Evolutionary conservation across 2,113 vertebrate genomes (phyloP), one percentile per base, ranked within the genome.

Genomic region (Python bivittatus): DNA sequence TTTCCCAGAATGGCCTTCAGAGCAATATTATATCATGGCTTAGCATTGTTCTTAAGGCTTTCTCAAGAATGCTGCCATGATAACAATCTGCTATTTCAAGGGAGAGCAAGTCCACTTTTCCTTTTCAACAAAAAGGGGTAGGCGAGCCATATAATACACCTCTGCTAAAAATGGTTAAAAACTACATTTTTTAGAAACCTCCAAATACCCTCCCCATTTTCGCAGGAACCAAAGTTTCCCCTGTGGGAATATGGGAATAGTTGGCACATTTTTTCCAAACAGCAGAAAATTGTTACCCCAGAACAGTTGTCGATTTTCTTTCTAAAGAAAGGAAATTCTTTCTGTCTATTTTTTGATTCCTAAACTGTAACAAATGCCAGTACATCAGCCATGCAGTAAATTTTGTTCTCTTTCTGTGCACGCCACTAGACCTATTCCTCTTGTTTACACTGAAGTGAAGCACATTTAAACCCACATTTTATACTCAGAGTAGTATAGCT

Each of bases 401-500:
- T 25, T 23, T 48, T 52, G 0, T 89, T 84, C 27, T 42, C 9
- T 6, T 48, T 44, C 79, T 25, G 2, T 54, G 57, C 56, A 92
- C 57, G 33, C 58, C 42, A 58, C 20, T 48, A 57, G 54, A 92
- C 9, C 92, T 90, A 38, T 72, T 90, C 90, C 27, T 90, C n/a
- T 91, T 85, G 44, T 90, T 94, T 91, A 25, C 54, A 42, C 89
- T 52, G 88, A 86, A 27, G 90, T 4, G n/a, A 29, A 84, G 56
- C 23, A 68, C 44, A 89, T 56, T 52, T 58, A 68, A 52, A 94
- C 56, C 11, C n/a, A 93, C 90, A 85, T 83, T 58, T 86, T 90
- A 85, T 83, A 60, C 83, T 94, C 85, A 64, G 64, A 83, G 64
- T 90, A 88, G 92, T 95, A 93, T 52, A 94, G 93, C 94, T 97